These are phyloP conservation scores for Leptonema lineaticorne DNA, from an alignment of 1,140 invertebrate species.

Conservation along the genomic window DNA sequence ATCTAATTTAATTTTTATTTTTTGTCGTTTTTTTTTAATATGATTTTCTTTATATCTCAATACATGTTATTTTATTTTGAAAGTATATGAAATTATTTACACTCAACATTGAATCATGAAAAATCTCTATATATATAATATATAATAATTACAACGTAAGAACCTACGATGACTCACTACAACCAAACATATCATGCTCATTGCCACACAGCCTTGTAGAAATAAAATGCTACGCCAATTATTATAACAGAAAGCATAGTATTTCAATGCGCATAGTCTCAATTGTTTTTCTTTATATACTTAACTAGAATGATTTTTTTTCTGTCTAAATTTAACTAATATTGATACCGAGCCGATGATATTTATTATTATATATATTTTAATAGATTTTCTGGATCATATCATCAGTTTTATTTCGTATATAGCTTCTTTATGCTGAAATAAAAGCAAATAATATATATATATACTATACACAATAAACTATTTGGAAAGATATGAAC, in stretches of 20 bases:
- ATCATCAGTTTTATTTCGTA: neutral
- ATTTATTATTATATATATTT: neutral
- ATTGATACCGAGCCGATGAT: neutral
- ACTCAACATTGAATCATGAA: constrained; percentile 1
- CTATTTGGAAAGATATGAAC: too few species aligned
- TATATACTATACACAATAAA: too few species aligned
- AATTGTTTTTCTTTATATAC: neutral
- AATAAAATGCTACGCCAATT: constrained; percentile 37
- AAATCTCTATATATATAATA: too few species aligned
- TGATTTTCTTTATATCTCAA: neutral
- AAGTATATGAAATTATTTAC: constrained; percentile 1
- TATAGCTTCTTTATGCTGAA: neutral
- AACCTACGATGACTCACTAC: constrained; percentile 43
- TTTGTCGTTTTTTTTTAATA: neutral
- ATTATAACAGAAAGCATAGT: constrained; percentile 33
- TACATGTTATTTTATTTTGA: neutral
- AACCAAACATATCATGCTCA: constrained; percentile 42
- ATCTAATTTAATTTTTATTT: neutral
- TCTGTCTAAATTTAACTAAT: constrained; percentile 1
- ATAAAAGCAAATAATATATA: too few species aligned
- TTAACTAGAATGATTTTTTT: neutral
- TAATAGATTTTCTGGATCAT: neutral
- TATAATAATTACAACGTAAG: constrained; percentile 40
- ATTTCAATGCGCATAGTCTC: constrained; percentile 30
- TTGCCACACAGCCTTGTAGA: constrained; percentile 43